Evolutionary conservation across 1,140 invertebrate species (phyloP), one percentile per base, ranked within the genome.

Genomic region (Dreissena polymorpha): DNA sequence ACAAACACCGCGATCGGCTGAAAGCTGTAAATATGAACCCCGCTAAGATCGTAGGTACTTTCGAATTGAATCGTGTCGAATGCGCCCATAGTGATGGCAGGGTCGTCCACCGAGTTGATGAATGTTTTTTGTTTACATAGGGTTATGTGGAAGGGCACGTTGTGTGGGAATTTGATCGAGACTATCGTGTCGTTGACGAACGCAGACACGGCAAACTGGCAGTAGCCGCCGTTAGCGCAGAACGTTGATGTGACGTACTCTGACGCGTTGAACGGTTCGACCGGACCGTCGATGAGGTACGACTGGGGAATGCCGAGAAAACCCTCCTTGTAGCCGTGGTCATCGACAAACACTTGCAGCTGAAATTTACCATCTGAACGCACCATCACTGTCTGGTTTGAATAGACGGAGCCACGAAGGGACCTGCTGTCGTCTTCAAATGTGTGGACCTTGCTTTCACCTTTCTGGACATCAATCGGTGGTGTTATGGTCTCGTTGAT

Each of bases 11-110:
- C 70, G 39, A 82, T 74, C 10, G 79, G 79, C 63, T 74, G 16
- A n/a, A 39, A 65, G 64, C 79, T 82, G 71, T 67, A 82, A 50
- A 82, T 82, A 18, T 74, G 70, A 12, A 71, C 68, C 57, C 79
- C 79, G 6, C 70, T 67, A 21, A 82, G 49, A 51, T 82, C 79
- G 12, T 55, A 68, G 39, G 79, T 82, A 8, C 23, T 74, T 27
- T 82, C 79, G 64, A 82, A 18, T 23, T 82, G 79, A n/a, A 82
- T 39, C 1, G 60, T 21, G 23, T 82, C 70, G 49, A 23, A 73
- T 27, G 65, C 65, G 12, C 53, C 67, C 23, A 82, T 23, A 25
- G 39, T 53, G 29, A 82, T 55, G 16, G 0, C 3, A 2, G 25
- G 73, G 3, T 53, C 8, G 51, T 27, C n/a, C 21, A 10, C 21